These are phyloP conservation scores for Bombus pascuorum DNA, from an alignment of 1,140 invertebrate genomes.

Conservation along the genomic window DNA sequence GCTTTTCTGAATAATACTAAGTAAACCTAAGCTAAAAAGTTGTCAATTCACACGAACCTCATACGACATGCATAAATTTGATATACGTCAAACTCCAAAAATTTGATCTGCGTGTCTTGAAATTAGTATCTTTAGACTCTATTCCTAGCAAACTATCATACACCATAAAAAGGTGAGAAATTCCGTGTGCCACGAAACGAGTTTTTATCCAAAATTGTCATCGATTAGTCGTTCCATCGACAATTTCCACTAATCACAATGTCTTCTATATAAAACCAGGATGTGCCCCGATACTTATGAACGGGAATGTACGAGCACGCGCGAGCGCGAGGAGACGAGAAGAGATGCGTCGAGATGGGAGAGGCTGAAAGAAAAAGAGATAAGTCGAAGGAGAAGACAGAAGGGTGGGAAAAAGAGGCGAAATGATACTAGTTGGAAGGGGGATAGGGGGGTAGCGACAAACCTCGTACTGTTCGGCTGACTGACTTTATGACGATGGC, in stretches of 20 bases:
- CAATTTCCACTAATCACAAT: neutral
- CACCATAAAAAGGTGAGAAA: too few species aligned
- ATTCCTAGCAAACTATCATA: too few species aligned
- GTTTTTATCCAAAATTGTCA: too few species aligned
- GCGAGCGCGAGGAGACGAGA: conserved; percentile 14
- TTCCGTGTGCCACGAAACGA: too few species aligned
- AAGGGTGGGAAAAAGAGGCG: conserved; percentile 32
- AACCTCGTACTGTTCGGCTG: conserved; percentile 73
- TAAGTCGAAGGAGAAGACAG: neutral
- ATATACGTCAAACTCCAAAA: too few species aligned
- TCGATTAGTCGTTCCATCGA: neutral
- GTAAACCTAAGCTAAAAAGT: too few species aligned
- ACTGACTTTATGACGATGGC: conserved; percentile 79
- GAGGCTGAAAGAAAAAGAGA: neutral
- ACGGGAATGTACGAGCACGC: neutral
- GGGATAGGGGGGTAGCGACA: conserved; percentile 46
- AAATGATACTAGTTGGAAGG: conserved; percentile 48
- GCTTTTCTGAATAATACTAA: too few species aligned
- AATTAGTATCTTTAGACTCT: too few species aligned
- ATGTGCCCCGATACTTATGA: neutral
- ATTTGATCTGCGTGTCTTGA: too few species aligned
- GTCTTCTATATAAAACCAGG: neutral
- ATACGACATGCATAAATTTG: too few species aligned
- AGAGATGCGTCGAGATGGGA: neutral
- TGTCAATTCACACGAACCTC: too few species aligned